Base-by-base conservation (phyloP, 2,888 invertebrate genomes). In the Bhutanitis thaidina region DNA sequence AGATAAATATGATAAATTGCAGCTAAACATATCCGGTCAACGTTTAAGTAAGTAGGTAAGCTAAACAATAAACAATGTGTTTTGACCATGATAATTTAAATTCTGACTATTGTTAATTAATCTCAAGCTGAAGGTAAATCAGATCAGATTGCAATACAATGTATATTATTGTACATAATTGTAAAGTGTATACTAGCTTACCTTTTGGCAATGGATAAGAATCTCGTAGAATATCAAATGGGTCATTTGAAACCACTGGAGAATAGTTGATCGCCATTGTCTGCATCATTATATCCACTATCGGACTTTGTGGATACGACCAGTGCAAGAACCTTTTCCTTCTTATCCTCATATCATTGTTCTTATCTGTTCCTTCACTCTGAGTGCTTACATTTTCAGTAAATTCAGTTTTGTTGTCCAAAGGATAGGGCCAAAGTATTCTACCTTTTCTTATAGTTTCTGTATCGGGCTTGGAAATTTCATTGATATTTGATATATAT, bases 121-220 rank as follows among this genome's bases (percentile, higher is more conserved):
- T 47, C 43, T 34, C 5, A 12, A 37, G 35, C 46, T 46, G 52
- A 52, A 52, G 52, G 52, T 52, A 43, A 47, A 52, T 52, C 34
- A 12, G 27, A 47, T 43, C 38, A 34, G 12, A 51, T 51, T 41
- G 35, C 29, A 10, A 27, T 41, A 43, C 27, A 16, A 36, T 37
- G 34, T 43, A 16, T 30, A n/a, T 25, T n/a, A 10, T 43, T 49
- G n/a, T 40, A 43, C 43, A 30, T 29, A 35, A 49, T 41, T 27
- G 32, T 38, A 2, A 1, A 43, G 7, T n/a, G 12, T 10, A 10
- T 15, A 43, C 15, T 38, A 14, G 43, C 72, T 71, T 69, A 90
- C 89, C 89, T 77, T 83, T 84, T 8, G 90, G 86, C 49, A 86
- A 59, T 13, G 85, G 80, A 57, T 86, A 89, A 0, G 74, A 59